phyloP scores from a whole-genome alignment of 2,888 invertebrate genomes.

The Drosophila multiciliata region DNA sequence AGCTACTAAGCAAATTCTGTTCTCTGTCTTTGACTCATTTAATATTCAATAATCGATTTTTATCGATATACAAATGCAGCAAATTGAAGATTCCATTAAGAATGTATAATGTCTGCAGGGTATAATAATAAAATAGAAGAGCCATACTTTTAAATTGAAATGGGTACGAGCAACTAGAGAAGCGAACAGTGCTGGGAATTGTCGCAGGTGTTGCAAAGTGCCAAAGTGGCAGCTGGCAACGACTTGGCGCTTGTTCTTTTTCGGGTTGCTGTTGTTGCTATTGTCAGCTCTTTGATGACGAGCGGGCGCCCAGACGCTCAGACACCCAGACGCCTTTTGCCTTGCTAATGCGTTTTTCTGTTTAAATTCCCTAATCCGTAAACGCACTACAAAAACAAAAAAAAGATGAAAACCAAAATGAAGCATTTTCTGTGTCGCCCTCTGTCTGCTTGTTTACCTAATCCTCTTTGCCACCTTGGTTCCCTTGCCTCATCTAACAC shows the following conservation, averaged over 20 bases:
- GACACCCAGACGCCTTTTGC: conserved; percentile 55
- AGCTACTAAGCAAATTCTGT: background rate
- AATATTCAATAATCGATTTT: background rate
- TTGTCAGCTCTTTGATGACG: conserved; percentile 44
- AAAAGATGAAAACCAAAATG: background rate
- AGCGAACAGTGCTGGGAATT: conserved; percentile 69
- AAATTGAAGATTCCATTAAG: background rate
- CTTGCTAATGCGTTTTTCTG: conserved; percentile 81
- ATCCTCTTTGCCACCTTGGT: conserved; percentile 39
- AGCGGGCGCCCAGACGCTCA: conserved; percentile 9
- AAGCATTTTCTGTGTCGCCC: conserved; percentile 68
- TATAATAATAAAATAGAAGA: conserved; percentile 22
- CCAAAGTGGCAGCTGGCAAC: conserved; percentile 52
- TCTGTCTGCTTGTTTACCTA: conserved; percentile 49
- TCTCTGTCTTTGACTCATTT: background rate
- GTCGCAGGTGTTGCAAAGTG: conserved; percentile 82
- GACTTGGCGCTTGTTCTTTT: conserved; percentile 25
- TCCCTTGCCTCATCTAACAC: conserved; percentile 8
- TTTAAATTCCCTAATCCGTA: conserved; percentile 79
- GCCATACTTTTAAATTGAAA: conserved; percentile 29
- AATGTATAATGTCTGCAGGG: background rate
- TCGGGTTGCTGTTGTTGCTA: conserved; percentile 10
- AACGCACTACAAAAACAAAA: conserved; percentile 67
- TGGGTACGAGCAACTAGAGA: conserved; percentile 19
- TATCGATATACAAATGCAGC: background rate